These are phyloP conservation scores for Cliona cf. orientalis DNA, from an alignment of 37 sponge, comb jelly and placozoan genomes.

Conservation along the genomic window DNA sequence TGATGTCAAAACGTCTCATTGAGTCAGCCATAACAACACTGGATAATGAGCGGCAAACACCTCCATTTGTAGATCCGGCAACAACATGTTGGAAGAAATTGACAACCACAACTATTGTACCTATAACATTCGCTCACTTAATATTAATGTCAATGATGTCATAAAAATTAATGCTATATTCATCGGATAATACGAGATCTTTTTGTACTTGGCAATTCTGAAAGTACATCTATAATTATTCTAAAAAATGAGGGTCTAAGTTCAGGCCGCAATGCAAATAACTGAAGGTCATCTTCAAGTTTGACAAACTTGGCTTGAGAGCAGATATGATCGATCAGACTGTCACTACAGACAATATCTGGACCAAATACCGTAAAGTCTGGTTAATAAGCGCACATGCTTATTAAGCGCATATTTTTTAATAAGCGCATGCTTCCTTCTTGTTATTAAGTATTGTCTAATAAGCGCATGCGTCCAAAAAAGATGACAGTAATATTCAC, in stretches of 20 bases:
- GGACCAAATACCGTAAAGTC: not conserved
- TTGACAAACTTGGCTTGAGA: not conserved
- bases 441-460: too few species aligned
- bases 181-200: not conserved
- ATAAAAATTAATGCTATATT: not conserved
- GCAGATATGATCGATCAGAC: not conserved
- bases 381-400: not conserved
- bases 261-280: not conserved
- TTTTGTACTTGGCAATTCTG: not conserved
- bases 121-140: not conserved
- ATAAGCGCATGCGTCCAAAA: too few species aligned
- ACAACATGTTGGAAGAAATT: not conserved
- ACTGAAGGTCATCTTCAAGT: not conserved
- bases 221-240: not conserved
- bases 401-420: too few species aligned
- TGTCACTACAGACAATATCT: not conserved
- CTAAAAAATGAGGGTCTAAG: not conserved
- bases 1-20: not conserved
- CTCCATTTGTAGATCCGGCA: not conserved
- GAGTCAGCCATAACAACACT: not conserved
- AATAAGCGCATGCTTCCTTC: too few species aligned
- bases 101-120: not conserved
- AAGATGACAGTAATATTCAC: too few species aligned
- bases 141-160: not conserved
- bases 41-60: not conserved